These are phyloP conservation scores for Gymnocypris eckloni DNA, from an alignment of 2,797 vertebrate genomes.

Conservation along the genomic window DNA sequence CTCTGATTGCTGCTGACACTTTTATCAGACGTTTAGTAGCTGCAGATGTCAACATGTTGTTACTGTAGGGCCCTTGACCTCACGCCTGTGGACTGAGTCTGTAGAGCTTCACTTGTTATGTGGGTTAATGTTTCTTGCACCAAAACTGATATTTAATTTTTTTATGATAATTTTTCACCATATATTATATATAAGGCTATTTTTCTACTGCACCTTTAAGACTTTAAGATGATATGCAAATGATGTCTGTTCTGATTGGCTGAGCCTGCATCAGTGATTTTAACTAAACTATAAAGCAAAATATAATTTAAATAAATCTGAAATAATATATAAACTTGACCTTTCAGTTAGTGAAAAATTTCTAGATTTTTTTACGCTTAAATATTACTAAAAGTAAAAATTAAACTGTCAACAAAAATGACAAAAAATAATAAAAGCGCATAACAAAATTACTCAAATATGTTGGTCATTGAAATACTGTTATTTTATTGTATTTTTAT, in stretches of 20 bases:
- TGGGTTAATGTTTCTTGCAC: background rate
- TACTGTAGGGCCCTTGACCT: slow-evolving; percentile 59
- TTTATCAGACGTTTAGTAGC: slow-evolving; percentile 66
- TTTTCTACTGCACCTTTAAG: background rate
- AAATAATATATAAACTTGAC: background rate
- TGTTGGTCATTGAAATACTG: background rate
- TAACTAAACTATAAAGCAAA: background rate
- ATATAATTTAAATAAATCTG: background rate
- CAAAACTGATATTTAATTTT: no score
- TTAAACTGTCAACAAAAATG: background rate
- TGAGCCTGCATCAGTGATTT: background rate
- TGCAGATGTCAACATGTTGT: slow-evolving; percentile 70
- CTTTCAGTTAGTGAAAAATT: background rate
- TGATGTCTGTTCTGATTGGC: background rate
- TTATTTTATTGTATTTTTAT: background rate
- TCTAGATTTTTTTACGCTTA: background rate
- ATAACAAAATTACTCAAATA: background rate
- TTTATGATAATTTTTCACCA: background rate
- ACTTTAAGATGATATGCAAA: background rate
- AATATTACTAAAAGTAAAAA: background rate
- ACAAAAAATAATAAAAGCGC: background rate
- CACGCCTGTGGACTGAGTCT: background rate
- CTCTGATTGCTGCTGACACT: slow-evolving; percentile 65
- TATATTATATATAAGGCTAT: background rate
- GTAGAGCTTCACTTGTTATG: background rate